phyloP scores from a whole-genome alignment of 2,113 vertebrate species.

The Vimba vimba region DNA sequence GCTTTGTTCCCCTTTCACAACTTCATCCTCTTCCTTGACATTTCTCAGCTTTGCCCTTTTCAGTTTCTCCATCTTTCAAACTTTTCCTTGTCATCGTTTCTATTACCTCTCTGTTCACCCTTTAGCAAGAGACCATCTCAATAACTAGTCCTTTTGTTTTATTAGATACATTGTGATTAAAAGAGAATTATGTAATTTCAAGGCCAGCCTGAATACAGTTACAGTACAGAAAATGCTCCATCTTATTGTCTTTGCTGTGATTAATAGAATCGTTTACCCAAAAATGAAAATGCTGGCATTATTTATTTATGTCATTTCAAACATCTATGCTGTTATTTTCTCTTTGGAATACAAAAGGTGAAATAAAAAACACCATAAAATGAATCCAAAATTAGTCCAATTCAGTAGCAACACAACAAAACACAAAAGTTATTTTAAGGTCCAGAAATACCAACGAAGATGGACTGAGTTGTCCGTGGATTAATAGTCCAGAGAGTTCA shows the following conservation, averaged over 20 bases:
- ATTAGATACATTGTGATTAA: neutral
- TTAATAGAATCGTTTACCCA: no score
- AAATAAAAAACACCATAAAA: neutral
- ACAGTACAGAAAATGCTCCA: neutral
- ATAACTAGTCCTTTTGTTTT: neutral
- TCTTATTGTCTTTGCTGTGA: neutral
- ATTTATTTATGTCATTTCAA: neutral
- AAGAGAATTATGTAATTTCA: neutral
- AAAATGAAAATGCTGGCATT: neutral
- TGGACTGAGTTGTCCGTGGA: neutral
- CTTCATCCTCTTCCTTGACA: conserved; percentile 19
- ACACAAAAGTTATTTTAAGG: no score
- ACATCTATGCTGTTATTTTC: neutral
- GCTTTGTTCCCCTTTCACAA: neutral
- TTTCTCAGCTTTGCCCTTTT: conserved; percentile 23
- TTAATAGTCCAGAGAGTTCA: neutral
- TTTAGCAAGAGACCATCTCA: neutral
- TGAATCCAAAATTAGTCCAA: no score
- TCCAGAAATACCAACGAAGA: neutral
- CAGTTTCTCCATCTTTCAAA: neutral
- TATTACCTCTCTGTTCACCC: neutral
- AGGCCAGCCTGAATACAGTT: neutral
- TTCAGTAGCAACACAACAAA: neutral
- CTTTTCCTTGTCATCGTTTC: neutral
- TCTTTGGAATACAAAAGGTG: neutral